Base-by-base conservation (phyloP, 2,888 invertebrate species). In the Emmelina monodactyla region DNA sequence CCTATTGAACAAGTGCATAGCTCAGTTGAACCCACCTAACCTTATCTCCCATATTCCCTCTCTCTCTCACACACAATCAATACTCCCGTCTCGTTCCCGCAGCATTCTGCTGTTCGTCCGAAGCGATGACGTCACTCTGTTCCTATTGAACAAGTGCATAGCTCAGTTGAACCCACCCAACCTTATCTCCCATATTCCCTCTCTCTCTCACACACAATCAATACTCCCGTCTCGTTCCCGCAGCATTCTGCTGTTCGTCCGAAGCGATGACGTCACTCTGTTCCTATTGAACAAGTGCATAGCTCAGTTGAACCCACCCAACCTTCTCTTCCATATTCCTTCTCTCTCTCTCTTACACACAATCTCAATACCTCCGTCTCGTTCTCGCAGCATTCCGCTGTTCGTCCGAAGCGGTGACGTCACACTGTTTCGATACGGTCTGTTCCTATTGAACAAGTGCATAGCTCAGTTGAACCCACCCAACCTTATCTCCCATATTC, bases 251-350 rank as follows among this genome's bases (percentile, higher is more conserved):
- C 25, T 25, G 3, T 25, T n/a, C 25, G 25, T 25, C 4, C 4
- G 25, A 7, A 25, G 25, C n/a, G 25, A 11, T 3, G 25, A 29
- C 12, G 12, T 29, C 12, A 29, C 29, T 9, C 13, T 29, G 46
- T 94, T 94, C 59, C 80, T 97, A 10, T 73, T 97, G 16, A 97
- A 97, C 75, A 96, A 95, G 70, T 95, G 97, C 60, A 91, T 98
- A 42, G 93, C 93, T 1, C 97, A 98, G 68, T 68, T 97, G 40
- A n/a, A n/a, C n/a, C n/a, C n/a, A n/a, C n/a, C n/a, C n/a, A n/a
- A n/a, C n/a, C n/a, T n/a, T n/a, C n/a, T n/a, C n/a, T n/a, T n/a
- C n/a, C n/a, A n/a, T n/a, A n/a, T n/a, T n/a, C n/a, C n/a, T n/a
- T n/a, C n/a, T n/a, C n/a, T n/a, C n/a, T n/a, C n/a, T n/a, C n/a